Evolutionary conservation across 2,113 vertebrate species (phyloP), one percentile per base, ranked within the genome.

Genomic region (Chloebia gouldiae): DNA sequence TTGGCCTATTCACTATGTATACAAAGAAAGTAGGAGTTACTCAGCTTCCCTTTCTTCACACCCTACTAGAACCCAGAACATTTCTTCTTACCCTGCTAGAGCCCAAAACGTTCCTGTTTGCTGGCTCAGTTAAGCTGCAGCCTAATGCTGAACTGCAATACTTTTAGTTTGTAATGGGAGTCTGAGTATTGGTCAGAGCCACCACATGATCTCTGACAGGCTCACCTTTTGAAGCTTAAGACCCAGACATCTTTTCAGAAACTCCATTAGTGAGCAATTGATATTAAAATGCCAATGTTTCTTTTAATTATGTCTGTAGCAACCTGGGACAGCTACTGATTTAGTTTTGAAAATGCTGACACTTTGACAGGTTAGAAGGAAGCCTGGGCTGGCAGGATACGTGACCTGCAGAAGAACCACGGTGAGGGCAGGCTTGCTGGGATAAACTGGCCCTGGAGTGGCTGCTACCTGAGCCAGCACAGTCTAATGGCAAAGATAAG

Each of bases 261-360:
- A 13, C 13, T 7, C 47, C 22, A 24, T 72, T 90, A 86, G 53
- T 65, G 37, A 79, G 61, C 56, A 71, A 54, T 1, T 15, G n/a
- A 61, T 92, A 81, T 94, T 95, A 92, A 91, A 92, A 85, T 61
- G 56, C 56, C 88, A 68, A 8, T 88, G 15, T 68, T 94, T 47
- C 28, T 82, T 94, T 92, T 87, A 87, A 69, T 93, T 79, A 87
- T 78, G 37, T 35, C 40, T 61, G 37, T 39, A 73, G 51, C 30
- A 53, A 51, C 25, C 63, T 47, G 51, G 42, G 51, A n/a, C 33
- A 73, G 59, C 61, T 84, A 42, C 45, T 70, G 47, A 61, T 91
- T 92, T 77, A 2, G 1, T 69, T 79, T 60, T 44, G 50, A 56
- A 66, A 68, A 39, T 68, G 45, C 85, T 80, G 31, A 63, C 16